These are phyloP conservation scores for Typhlichthys eigenmanni DNA, from an alignment of 2,797 vertebrate genomes.

Conservation along the genomic window DNA sequence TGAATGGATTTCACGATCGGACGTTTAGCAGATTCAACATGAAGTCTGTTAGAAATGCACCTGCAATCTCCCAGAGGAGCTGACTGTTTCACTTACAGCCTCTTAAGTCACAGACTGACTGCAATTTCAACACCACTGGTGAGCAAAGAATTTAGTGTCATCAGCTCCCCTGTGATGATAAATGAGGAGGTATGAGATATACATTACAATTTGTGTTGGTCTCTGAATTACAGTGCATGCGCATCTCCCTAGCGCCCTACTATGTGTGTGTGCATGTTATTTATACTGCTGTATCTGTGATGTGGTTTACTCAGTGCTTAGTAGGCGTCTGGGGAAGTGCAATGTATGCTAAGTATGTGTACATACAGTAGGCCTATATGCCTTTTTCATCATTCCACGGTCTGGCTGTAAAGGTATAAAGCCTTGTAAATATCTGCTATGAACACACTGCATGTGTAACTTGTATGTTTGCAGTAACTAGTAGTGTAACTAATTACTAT, in stretches of 20 bases:
- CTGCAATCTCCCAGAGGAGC: conserved; percentile 42
- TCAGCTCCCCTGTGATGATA: conserved; percentile 59
- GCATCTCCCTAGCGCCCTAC: conserved; percentile 30
- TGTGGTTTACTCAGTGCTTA: conserved; percentile 4
- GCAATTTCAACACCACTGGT: conserved; percentile 50
- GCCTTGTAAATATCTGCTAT: neutral
- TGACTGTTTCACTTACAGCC: conserved; percentile 46
- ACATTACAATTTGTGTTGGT: conserved; percentile 55
- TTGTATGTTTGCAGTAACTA: too few relatives aligned
- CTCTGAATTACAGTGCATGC: conserved; percentile 30
- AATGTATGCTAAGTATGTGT: conserved; percentile 5
- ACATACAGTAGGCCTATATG: neutral
- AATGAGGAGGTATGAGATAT: conserved; percentile 56
- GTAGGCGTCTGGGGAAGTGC: conserved; percentile 15
- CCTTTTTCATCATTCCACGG: conserved; percentile 5
- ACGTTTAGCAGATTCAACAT: conserved; percentile 20
- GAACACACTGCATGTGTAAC: too few relatives aligned
- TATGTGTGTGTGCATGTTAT: neutral
- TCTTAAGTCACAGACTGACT: conserved; percentile 37
- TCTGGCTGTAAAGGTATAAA: neutral
- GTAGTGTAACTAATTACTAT: too few relatives aligned
- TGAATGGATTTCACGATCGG: conserved; percentile 5
- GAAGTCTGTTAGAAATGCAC: conserved; percentile 53
- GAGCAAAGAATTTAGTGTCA: conserved; percentile 42
- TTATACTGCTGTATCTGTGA: neutral